These are phyloP conservation scores for Babylonia areolata DNA, from an alignment of 1,140 invertebrate genomes.

Conservation along the genomic window DNA sequence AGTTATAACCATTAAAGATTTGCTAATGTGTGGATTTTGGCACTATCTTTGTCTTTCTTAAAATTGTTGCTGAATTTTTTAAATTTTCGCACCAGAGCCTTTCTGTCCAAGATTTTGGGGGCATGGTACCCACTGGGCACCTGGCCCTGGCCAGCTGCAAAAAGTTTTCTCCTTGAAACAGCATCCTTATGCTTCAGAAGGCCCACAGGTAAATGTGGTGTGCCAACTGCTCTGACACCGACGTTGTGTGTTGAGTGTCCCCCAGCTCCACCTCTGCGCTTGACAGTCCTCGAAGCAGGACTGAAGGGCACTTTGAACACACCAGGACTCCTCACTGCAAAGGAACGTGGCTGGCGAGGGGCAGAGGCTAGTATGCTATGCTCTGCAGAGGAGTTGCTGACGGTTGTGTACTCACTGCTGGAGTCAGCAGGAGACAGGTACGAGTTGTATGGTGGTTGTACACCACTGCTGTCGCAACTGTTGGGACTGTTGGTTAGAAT, in stretches of 20 bases:
- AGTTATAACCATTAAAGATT: conserved; percentile 54
- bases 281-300: conserved; percentile 19
- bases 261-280: background rate
- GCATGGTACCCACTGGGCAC: conserved; percentile 31
- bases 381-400: conserved; percentile 38
- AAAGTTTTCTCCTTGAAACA: conserved; percentile 2
- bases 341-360: background rate
- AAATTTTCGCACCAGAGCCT: conserved; percentile 66
- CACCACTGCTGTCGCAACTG: conserved; percentile 67
- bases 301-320: conserved; percentile 64
- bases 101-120: conserved; percentile 66
- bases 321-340: background rate
- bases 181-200: background rate
- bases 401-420: conserved; percentile 55
- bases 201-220: background rate
- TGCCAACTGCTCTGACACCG: conserved; percentile 4
- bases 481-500: conserved; percentile 68
- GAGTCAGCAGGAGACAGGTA: conserved; percentile 57
- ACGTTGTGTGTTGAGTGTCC: background rate
- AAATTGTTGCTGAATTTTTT: conserved; percentile 67
- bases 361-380: conserved; percentile 27
- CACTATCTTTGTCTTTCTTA: conserved; percentile 56
- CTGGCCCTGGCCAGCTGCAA: background rate
- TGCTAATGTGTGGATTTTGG: conserved; percentile 64
- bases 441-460: conserved; percentile 66